Conservation (phyloP, 1,140 invertebrate genomes). For the Diachasmimorpha longicaudata region DNA sequence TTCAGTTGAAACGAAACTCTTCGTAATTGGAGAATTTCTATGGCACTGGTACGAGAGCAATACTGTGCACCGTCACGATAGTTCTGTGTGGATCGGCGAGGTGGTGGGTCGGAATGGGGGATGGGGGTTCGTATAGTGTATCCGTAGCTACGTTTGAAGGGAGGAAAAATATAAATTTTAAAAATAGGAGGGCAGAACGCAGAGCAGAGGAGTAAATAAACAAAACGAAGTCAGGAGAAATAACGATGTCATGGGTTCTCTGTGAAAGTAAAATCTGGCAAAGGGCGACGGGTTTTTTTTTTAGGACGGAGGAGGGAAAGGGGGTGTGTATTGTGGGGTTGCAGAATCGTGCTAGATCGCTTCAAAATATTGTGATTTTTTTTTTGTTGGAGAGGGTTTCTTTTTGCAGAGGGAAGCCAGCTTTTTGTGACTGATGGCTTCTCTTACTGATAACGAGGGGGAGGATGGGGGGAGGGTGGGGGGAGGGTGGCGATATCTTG, state of each 20-base stretch:
- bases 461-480: too few relatives aligned
- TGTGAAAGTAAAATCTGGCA: too few relatives aligned
- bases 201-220: background rate
- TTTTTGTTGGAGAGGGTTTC: too few relatives aligned
- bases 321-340: background rate
- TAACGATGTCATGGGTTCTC: background rate
- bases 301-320: background rate
- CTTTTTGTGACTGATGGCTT: too few relatives aligned
- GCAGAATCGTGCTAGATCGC: background rate
- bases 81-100: background rate
- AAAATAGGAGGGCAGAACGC: background rate
- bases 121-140: background rate
- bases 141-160: background rate
- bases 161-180: background rate
- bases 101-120: too few relatives aligned
- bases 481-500: too few relatives aligned
- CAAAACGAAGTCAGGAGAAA: background rate
- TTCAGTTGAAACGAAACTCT: background rate
- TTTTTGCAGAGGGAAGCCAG: too few relatives aligned
- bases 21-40: slow-evolving; percentile 23
- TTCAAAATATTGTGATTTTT: too few relatives aligned
- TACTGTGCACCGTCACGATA: background rate
- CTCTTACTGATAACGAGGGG: too few relatives aligned
- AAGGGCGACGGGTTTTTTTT: too few relatives aligned
- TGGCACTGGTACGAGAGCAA: slow-evolving; percentile 1